A percentile compares a stretch with the other conserved stretches of the same genome.
phyloP scores from a whole-genome alignment of 2,888 invertebrate genomes.

The Tachina fera region DNA sequence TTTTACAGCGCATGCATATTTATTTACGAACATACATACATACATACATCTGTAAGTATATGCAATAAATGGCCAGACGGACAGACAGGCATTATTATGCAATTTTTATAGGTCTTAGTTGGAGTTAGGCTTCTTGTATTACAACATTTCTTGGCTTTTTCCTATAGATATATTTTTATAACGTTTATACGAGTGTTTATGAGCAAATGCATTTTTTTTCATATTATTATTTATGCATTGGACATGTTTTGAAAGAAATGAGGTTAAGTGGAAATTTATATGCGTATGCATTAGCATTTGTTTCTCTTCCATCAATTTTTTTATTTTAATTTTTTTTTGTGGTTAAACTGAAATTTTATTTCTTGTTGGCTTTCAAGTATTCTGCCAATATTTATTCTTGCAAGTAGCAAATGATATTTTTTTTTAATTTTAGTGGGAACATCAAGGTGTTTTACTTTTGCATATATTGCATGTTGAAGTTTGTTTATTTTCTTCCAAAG shows the following conservation, averaged over 20 bases:
- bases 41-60: too few relatives aligned
- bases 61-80: not conserved
- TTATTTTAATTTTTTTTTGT: not conserved
- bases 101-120: constrained; percentile 61
- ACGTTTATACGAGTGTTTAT: constrained; percentile 10
- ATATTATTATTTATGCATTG: constrained; percentile 31
- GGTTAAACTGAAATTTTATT: constrained; percentile 15
- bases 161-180: constrained; percentile 10
- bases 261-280: constrained; percentile 71
- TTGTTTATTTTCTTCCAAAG: constrained; percentile 12
- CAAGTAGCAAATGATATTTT: constrained; percentile 63
- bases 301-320: constrained; percentile 13
- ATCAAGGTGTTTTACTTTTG: constrained; percentile 43
- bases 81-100: constrained; percentile 53
- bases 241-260: constrained; percentile 65
- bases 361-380: constrained; percentile 8
- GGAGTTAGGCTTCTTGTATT: constrained; percentile 25
- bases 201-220: constrained; percentile 24
- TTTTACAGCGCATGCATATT: constrained; percentile 44
- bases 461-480: constrained; percentile 1
- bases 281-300: constrained; percentile 64
- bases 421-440: constrained; percentile 35
- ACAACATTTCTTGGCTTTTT: constrained; percentile 40
- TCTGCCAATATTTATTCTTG: constrained; percentile 43
- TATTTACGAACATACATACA: not conserved